Base-by-base conservation (phyloP, 2,888 invertebrate species). In the Lycia hirtaria region DNA sequence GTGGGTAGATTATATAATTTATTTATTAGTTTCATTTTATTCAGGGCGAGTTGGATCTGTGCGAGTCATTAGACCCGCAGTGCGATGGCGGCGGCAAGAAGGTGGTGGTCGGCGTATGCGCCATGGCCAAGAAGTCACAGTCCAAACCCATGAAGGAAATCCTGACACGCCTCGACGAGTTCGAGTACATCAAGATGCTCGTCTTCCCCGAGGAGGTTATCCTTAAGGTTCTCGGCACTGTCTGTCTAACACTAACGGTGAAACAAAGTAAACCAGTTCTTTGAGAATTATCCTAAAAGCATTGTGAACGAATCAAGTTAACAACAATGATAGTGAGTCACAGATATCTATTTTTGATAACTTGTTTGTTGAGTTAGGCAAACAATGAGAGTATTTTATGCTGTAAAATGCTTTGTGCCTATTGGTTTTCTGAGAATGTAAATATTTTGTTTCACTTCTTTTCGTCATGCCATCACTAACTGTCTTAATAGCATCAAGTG, bases 61-160 rank as follows among this genome's bases (percentile, higher is more conserved):
- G 93, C 60, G 96, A 96, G 79, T 92, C 93, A 2, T 81, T 93
- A 80, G 94, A 94, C 66, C 92, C 93, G 12, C 93, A 94, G 67
- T 91, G 92, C 69, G 94, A 94, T 88, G 93, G 94, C 92, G 81
- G 88, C 57, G 96, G 96, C 75, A 97, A 97, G 86, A 97, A 98
- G 80, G 98, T 99, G 73, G 94, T 98, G 82, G 98, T 99, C 74
- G 99, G 99, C 63, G 96, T 99, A 59, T 99, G 99, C 93, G 99
- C 99, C 69, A 99, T 99, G 99, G 97, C 97, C 78, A 99, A 99
- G 92, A 99, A 99, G 90, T 98, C 99, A 30, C 97, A 98, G 81
- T 98, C 99, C 66, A 99, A 99, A 88, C 99, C 99, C 10, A 99
- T 99, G 99, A 97, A 97, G 81, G 99, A 99, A 90, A 99, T 99